phyloP scores from a whole-genome alignment of 1,140 invertebrate genomes.

The Nebria ingens region DNA sequence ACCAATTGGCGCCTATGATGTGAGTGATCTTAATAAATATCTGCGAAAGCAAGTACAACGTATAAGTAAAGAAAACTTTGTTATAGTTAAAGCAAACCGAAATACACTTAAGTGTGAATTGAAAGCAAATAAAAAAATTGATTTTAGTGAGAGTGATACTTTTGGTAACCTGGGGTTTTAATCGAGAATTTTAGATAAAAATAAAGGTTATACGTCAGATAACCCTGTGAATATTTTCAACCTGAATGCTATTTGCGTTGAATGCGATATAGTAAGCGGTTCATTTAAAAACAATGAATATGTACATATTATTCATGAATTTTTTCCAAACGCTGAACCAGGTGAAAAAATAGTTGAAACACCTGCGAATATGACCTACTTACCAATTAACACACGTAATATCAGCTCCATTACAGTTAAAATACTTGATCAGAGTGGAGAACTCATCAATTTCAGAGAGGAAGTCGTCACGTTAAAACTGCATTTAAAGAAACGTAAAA shows the following conservation, averaged over 20 bases:
- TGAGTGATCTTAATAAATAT: too few species aligned
- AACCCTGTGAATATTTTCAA: constrained; percentile 22
- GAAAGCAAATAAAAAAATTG: too few species aligned
- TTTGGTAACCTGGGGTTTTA: constrained; percentile 21
- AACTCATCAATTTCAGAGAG: constrained; percentile 18
- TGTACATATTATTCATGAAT: constrained; percentile 27
- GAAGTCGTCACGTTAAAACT: constrained; percentile 17
- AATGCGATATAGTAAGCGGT: constrained; percentile 23
- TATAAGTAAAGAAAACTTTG: too few species aligned
- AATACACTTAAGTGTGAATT: constrained; percentile 14
- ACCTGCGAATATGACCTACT: constrained; percentile 27
- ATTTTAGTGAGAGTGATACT: too few species aligned
- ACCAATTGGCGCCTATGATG: too few species aligned
- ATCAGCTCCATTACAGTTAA: constrained; percentile 18
- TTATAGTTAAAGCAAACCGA: too few species aligned
- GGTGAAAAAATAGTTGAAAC: constrained; percentile 27
- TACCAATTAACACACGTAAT: constrained; percentile 21
- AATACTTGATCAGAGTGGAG: constrained; percentile 16
- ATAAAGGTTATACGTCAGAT: constrained; percentile 16
- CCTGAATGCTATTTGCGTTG: constrained; percentile 19
- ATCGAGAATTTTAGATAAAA: constrained; percentile 12
- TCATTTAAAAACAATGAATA: constrained; percentile 24
- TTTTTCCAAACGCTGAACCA: constrained; percentile 22
- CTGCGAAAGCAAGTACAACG: too few species aligned
- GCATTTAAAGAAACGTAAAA: constrained; percentile 14